phyloP scores from a whole-genome alignment of 2,797 vertebrate genomes.

The Anguilla pacifica region DNA sequence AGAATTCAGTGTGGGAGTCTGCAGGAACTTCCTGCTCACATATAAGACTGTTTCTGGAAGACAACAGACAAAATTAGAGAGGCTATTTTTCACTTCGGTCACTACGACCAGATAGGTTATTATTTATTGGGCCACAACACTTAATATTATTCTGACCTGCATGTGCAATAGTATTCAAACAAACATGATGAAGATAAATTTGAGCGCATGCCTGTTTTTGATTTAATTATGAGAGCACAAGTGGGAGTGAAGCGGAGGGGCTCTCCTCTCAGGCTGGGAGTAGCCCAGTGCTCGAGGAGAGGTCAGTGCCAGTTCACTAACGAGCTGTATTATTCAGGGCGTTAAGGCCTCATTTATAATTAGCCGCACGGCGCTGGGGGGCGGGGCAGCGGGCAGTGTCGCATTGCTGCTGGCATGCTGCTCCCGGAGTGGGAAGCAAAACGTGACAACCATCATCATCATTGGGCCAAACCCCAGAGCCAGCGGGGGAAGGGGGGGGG shows the following conservation, averaged over 20 bases:
- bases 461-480: background rate
- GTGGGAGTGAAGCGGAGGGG: background rate
- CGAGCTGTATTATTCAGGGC: background rate
- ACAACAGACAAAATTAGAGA: background rate
- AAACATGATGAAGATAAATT: background rate
- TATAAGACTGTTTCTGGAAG: background rate
- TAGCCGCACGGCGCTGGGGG: background rate
- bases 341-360: background rate
- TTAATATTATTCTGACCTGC: background rate
- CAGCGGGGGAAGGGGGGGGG: background rate
- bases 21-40: background rate
- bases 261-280: background rate
- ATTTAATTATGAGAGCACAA: background rate
- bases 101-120: background rate
- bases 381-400: background rate
- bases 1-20: background rate
- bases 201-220: background rate
- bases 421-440: background rate
- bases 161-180: background rate
- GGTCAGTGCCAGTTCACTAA: constrained; percentile 1
- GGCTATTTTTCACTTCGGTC: background rate
- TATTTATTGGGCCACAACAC: background rate
- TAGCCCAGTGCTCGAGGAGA: background rate
- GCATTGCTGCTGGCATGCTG: background rate
- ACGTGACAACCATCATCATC: background rate